Evolutionary conservation across 2,113 vertebrate species (phyloP).

Genomic region (Shinisaurus crocodilurus): DNA sequence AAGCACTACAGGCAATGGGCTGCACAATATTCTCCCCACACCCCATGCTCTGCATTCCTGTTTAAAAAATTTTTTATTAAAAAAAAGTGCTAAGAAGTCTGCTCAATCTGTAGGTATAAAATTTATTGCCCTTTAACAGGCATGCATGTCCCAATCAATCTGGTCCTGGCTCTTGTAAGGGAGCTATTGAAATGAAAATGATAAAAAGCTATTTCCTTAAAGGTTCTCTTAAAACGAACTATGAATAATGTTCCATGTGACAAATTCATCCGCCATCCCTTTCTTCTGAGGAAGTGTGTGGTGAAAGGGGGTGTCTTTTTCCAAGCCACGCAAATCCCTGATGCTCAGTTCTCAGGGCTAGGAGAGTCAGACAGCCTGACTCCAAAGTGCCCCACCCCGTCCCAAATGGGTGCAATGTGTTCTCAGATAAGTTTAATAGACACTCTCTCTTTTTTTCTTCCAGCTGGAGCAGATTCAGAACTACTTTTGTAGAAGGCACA

Average conservation of each 20-base stretch:
- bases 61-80: too few species aligned
- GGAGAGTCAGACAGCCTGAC: background rate
- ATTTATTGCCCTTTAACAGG: slow-evolving; percentile 27
- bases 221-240: slow-evolving; percentile 16
- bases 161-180: slow-evolving; percentile 12
- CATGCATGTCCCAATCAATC: slow-evolving; percentile 28
- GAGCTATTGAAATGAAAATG: slow-evolving; percentile 27
- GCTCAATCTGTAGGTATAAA: slow-evolving; percentile 4
- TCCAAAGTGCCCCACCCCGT: background rate
- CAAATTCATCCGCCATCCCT: background rate
- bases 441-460: background rate
- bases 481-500: background rate
- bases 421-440: slow-evolving; percentile 13
- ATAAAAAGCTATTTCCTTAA: slow-evolving; percentile 35
- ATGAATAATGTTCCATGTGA: background rate
- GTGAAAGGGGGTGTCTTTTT: background rate
- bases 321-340: background rate
- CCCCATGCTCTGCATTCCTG: background rate
- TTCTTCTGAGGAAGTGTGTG: background rate
- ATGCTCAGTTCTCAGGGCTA: background rate
- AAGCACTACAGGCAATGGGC: background rate
- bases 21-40: background rate
- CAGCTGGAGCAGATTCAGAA: slow-evolving; percentile 7
- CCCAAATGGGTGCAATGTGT: slow-evolving; percentile 19
- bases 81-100: slow-evolving; percentile 8